phyloP scores from a whole-genome alignment of 2,888 invertebrate genomes.

The Byasa hedistus region DNA sequence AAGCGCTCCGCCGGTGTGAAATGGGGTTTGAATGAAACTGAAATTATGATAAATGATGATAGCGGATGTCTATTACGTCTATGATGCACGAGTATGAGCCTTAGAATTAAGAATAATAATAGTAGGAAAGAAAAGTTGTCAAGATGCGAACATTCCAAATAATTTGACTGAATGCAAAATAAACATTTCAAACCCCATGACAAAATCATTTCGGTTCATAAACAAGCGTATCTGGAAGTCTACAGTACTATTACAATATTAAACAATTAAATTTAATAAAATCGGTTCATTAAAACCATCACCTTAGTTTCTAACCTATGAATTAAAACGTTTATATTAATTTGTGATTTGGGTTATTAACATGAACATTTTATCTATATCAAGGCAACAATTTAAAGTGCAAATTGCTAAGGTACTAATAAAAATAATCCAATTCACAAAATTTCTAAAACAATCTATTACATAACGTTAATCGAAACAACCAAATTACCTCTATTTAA shows the following conservation, averaged over 20 bases:
- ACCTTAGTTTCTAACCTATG: slow-evolving; percentile 41
- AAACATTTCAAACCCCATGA: slow-evolving; percentile 78
- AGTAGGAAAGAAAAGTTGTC: slow-evolving; percentile 75
- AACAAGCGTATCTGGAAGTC: slow-evolving; percentile 55
- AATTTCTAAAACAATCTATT: slow-evolving; percentile 7
- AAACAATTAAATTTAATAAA: slow-evolving; percentile 34
- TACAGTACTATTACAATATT: slow-evolving; percentile 41
- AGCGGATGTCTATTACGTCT: slow-evolving; percentile 57
- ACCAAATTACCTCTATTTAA: slow-evolving; percentile 23
- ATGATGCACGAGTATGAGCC: slow-evolving; percentile 62
- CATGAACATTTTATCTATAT: neutral
- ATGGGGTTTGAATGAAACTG: slow-evolving; percentile 78
- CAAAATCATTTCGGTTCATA: slow-evolving; percentile 56
- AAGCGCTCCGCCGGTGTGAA: slow-evolving; percentile 75
- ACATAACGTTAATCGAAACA: slow-evolving; percentile 30
- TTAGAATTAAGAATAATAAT: slow-evolving; percentile 56
- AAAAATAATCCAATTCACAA: slow-evolving; percentile 24
- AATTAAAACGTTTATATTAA: slow-evolving; percentile 5
- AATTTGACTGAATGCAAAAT: slow-evolving; percentile 64
- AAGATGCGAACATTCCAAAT: slow-evolving; percentile 80
- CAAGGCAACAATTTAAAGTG: neutral
- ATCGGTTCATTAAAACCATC: slow-evolving; percentile 47
- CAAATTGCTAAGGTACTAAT: neutral
- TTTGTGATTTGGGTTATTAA: slow-evolving; percentile 18
- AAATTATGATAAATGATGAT: slow-evolving; percentile 50